Evolutionary conservation across 1,140 invertebrate genomes (phyloP), one percentile per base, ranked within the genome.

Genomic region (Panulirus ornatus): DNA sequence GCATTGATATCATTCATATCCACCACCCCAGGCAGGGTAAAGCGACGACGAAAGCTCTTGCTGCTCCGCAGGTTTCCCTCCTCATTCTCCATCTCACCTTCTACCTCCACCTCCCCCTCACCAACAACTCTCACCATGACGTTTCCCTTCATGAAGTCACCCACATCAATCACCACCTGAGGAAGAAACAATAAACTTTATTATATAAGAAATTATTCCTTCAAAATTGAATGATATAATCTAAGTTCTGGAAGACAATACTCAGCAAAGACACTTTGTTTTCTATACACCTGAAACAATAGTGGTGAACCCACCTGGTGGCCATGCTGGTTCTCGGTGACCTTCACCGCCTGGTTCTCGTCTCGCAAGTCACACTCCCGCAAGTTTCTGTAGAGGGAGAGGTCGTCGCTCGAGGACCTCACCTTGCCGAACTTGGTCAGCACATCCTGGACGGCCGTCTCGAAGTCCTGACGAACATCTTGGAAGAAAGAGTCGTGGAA

Each of bases 131-230:
- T 87, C 6, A 86, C 73, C 16, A 40, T 76, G 16, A 86, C 30
- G 51, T 86, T 47, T 22, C 70, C 84, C 1, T n/a, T 47, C 51
- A n/a, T 34, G 84, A 86, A 86, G 71, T 86, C 84, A 3, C 42
- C 44, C n/a, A 86, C 84, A 30, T 86, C 84, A 30, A 86, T 34
- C 84, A 86, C 84, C 84, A 86, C 84, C 84, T 86, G 82, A 22
- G 6, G 44, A 42, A 2, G 16, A 11, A 44, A 54, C 16, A 40
- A 34, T 22, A 38, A 8, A 16, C 34, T 19, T 34, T 73, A 22
- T 58, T 58, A 9, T 58, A n/a, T 58, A n/a, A 58, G 51, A n/a
- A 58, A 58, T n/a, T 11, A n/a, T 58, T 58, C 11, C 19, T 22
- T 16, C 27, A 63, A 63, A 22, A 22, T 27, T 22, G 27, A 27